phyloP scores from a whole-genome alignment of 2,113 vertebrate species.

The Numida meleagris region DNA sequence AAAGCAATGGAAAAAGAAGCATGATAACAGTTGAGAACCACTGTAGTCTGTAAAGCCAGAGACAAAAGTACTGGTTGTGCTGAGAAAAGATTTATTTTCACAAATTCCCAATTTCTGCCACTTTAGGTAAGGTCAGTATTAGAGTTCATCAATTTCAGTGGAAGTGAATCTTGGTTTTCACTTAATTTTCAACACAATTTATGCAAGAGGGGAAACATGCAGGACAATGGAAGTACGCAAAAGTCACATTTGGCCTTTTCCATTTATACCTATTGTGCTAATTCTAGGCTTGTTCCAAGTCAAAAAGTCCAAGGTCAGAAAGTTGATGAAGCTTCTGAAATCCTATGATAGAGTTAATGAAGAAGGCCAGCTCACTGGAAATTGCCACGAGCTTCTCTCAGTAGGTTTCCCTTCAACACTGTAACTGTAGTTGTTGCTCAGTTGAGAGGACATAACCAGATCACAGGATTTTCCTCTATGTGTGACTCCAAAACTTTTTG shows the following conservation, averaged over 20 bases:
- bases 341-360: background rate
- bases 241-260: background rate
- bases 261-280: background rate
- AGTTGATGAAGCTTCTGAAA: background rate
- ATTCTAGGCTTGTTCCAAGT: background rate
- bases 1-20: background rate
- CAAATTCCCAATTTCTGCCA: background rate
- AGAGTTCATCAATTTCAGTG: background rate
- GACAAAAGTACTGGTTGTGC: background rate
- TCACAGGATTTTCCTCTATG: background rate
- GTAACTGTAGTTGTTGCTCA: background rate
- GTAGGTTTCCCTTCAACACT: background rate
- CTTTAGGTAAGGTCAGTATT: background rate
- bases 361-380: background rate
- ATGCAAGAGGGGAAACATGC: background rate
- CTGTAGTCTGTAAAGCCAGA: background rate
- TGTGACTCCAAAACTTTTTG: background rate
- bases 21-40: background rate
- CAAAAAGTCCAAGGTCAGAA: background rate
- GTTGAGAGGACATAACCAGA: background rate
- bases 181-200: background rate
- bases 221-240: background rate
- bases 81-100: background rate
- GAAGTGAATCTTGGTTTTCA: background rate
- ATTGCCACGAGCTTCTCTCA: accelerated